Conservation (phyloP, 92 coral and sea anemone species). For the Porites rus region DNA sequence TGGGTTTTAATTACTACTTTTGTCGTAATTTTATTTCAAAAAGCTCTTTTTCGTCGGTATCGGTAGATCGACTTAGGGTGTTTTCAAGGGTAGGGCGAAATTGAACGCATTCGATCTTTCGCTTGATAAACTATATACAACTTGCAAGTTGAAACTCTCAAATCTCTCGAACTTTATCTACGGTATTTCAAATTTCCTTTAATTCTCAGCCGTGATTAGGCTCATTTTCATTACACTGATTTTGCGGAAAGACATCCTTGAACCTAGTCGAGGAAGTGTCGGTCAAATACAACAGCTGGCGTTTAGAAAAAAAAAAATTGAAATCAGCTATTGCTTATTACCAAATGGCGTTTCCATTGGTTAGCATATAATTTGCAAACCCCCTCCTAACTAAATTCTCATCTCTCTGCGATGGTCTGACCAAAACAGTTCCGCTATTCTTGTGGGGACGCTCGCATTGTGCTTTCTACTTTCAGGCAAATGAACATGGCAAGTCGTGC, state of each 20-base stretch:
- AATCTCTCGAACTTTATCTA: neutral
- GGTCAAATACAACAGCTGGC: slow-evolving; percentile 27
- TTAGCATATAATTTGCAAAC: slow-evolving; percentile 13
- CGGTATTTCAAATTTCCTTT: slow-evolving; percentile 1
- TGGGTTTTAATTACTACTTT: slow-evolving; percentile 25
- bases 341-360: slow-evolving; percentile 30
- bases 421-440: slow-evolving; percentile 19
- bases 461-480: slow-evolving; percentile 21
- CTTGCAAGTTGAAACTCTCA: neutral
- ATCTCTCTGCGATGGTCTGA: neutral
- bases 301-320: neutral
- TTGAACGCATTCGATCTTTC: neutral
- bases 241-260: slow-evolving; percentile 36
- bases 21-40: slow-evolving; percentile 9
- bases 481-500: slow-evolving; percentile 12
- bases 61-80: neutral
- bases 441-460: slow-evolving; percentile 21
- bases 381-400: slow-evolving; percentile 17
- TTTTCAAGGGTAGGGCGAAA: neutral
- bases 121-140: neutral
- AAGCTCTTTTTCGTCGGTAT: neutral
- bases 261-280: slow-evolving; percentile 16
- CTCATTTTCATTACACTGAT: slow-evolving; percentile 34
- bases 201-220: slow-evolving; percentile 35
- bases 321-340: slow-evolving; percentile 50